Conservation (phyloP, 2,797 vertebrate genomes). For the Coregonus ussuriensis region DNA sequence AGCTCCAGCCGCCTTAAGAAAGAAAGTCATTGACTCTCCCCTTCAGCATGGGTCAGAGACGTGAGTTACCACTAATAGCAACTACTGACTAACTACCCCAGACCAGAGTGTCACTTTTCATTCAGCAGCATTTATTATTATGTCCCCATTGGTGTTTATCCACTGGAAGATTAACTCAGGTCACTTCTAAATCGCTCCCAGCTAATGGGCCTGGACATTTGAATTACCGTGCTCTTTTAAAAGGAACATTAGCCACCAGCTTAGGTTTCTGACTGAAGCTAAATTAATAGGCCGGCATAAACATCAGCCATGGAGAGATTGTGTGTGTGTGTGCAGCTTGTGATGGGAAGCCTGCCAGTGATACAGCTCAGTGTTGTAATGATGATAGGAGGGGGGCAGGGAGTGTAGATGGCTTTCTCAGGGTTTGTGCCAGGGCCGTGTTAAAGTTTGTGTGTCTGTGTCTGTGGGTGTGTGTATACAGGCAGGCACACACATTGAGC, state of each 20-base stretch:
- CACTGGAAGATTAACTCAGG: slow-evolving; percentile 50
- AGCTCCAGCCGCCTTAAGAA: slow-evolving; percentile 22
- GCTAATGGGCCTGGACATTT: slow-evolving; percentile 69
- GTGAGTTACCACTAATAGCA: neutral
- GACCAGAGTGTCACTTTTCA: neutral
- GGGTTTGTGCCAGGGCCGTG: slow-evolving; percentile 19
- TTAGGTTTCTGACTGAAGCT: slow-evolving; percentile 39
- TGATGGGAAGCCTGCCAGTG: slow-evolving; percentile 55
- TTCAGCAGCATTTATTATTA: slow-evolving; percentile 58
- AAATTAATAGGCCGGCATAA: slow-evolving; percentile 51
- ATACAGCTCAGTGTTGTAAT: slow-evolving; percentile 48
- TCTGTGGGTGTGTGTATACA: slow-evolving; percentile 32
- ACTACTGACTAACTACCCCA: neutral
- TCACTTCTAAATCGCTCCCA: slow-evolving; percentile 68
- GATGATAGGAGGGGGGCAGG: slow-evolving; percentile 28
- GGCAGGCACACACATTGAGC: too few species aligned
- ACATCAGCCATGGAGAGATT: slow-evolving; percentile 31
- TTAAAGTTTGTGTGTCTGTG: slow-evolving; percentile 1
- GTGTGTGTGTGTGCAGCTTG: slow-evolving; percentile 25
- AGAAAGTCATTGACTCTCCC: neutral
- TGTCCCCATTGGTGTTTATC: slow-evolving; percentile 49
- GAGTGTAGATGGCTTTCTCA: neutral
- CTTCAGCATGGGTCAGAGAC: neutral
- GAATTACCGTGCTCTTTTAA: slow-evolving; percentile 62
- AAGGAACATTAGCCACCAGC: slow-evolving; percentile 64